Conservation (phyloP, 2,113 vertebrate species). For the Tapirus terrestris region DNA sequence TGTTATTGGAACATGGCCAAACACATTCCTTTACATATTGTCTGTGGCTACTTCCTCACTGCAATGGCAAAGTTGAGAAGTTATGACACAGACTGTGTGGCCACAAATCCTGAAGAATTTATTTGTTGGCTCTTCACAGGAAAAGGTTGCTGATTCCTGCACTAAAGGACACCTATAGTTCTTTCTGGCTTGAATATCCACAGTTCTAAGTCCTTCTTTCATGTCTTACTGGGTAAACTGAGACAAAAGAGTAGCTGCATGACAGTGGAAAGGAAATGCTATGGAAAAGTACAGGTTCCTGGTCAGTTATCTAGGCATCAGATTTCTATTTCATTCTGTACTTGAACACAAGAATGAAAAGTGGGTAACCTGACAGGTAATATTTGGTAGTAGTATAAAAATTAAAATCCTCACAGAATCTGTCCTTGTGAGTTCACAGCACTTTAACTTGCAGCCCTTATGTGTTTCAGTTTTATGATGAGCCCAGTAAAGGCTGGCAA, state of each 20-base stretch:
- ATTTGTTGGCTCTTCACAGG: neutral
- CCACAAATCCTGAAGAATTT: neutral
- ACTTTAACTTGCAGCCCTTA: neutral
- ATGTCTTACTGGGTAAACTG: neutral
- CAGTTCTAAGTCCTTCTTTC: neutral
- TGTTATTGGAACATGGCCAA: neutral
- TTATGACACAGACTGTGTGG: neutral
- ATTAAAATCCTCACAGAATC: neutral
- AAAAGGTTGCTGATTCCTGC: neutral
- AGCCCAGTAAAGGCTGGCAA: neutral
- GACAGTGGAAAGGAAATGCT: neutral
- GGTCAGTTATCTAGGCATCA: neutral
- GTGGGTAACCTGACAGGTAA: neutral
- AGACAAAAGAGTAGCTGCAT: neutral
- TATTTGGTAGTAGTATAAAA: neutral
- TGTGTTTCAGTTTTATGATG: neutral
- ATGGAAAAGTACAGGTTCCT: neutral
- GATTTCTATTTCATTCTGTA: neutral
- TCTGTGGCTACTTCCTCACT: neutral
- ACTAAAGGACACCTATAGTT: neutral
- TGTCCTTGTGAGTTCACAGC: neutral
- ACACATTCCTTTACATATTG: neutral
- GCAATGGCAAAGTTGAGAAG: neutral
- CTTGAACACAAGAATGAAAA: slow-evolving; percentile 14
- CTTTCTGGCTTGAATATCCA: neutral